A percentile compares a stretch with the other conserved stretches of the same genome.
Conservation (phyloP, 2,888 invertebrate species). For the Philopedon plagiatum region DNA sequence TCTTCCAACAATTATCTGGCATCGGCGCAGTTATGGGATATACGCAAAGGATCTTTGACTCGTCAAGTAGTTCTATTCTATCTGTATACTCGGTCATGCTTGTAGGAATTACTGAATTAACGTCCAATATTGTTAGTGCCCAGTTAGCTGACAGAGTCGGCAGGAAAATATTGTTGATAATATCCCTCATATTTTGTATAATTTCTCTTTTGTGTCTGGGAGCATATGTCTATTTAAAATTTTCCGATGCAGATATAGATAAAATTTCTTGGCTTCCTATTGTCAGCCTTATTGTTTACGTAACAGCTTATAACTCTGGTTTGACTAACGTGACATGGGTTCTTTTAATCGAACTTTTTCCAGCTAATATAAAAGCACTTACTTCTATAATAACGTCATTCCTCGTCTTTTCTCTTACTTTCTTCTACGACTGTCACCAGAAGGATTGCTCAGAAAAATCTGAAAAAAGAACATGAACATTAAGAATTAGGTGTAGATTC, state of each 20-base stretch:
- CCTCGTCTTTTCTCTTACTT: constrained; percentile 45
- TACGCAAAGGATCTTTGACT: constrained; percentile 78
- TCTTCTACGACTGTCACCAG: constrained; percentile 49
- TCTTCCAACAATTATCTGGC: constrained; percentile 70
- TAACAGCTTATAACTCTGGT: constrained; percentile 63
- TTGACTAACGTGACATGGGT: constrained; percentile 86
- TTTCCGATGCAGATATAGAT: constrained; percentile 49
- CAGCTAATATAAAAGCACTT: constrained; percentile 80
- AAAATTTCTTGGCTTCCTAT: constrained; percentile 42
- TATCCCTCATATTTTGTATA: constrained; percentile 77
- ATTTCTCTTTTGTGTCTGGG: constrained; percentile 68
- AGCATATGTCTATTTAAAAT: constrained; percentile 60
- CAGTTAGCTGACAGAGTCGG: constrained; percentile 84
- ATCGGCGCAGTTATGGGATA: constrained; percentile 85
- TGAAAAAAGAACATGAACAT: too few relatives aligned
- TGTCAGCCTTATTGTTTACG: constrained; percentile 32
- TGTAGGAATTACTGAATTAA: constrained; percentile 81
- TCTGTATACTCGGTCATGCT: constrained; percentile 80
- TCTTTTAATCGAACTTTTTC: constrained; percentile 85
- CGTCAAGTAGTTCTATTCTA: constrained; percentile 66
- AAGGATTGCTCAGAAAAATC: too few relatives aligned
- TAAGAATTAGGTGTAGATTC: too few relatives aligned
- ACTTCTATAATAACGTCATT: constrained; percentile 65
- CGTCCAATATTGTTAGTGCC: constrained; percentile 79
- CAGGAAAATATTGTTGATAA: constrained; percentile 77